Percentiles rank a stretch among this genome's conserved stretches.
Evolutionary conservation across 2,113 vertebrate genomes (phyloP).

Genomic region (Vimba vimba): DNA sequence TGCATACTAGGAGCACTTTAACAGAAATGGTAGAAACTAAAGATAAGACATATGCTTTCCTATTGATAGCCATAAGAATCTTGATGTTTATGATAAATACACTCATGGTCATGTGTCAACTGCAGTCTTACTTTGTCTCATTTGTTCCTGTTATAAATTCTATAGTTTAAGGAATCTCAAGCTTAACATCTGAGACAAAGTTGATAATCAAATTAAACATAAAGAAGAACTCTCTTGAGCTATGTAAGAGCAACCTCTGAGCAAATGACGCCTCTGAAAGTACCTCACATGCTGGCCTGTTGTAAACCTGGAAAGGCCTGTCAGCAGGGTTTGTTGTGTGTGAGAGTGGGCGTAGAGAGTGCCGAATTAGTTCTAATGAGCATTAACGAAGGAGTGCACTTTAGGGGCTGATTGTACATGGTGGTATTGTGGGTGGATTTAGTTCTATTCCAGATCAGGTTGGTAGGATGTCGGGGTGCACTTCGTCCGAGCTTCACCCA

Average conservation of each 20-base stretch:
- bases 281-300: neutral
- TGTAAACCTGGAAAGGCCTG: neutral
- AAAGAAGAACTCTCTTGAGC: neutral
- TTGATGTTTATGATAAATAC: neutral
- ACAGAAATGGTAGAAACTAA: neutral
- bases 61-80: neutral
- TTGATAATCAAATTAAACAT: neutral
- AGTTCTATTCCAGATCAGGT: conserved; percentile 17
- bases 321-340: conserved; percentile 32
- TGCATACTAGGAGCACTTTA: too few relatives aligned
- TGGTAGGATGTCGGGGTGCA: conserved; percentile 7
- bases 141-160: neutral
- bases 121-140: neutral
- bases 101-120: too few relatives aligned
- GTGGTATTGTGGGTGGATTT: conserved; percentile 20
- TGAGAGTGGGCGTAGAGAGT: neutral
- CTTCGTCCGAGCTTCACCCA: conserved; percentile 39
- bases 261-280: neutral
- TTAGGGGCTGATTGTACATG: neutral
- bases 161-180: neutral
- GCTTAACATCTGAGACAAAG: neutral
- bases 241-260: neutral
- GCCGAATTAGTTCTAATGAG: conserved; percentile 12
- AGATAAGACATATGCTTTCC: neutral
- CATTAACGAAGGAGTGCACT: neutral